Conservation (phyloP, 2,888 invertebrate genomes). For the Acanthosepion pharaonis region DNA sequence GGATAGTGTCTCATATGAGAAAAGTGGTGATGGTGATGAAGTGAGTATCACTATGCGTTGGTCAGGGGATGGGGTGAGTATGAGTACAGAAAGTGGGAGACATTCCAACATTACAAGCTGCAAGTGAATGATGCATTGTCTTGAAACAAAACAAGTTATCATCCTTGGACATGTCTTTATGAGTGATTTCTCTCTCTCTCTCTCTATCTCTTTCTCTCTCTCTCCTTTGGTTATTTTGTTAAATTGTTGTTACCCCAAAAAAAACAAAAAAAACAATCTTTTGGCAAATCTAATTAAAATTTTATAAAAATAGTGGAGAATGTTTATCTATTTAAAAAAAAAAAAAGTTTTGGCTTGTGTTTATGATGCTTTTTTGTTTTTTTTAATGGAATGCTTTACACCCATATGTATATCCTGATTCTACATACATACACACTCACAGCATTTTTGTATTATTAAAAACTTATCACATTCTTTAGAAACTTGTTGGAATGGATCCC, state of each 20-base stretch:
- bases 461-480: not conserved
- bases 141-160: not conserved
- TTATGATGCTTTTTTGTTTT: not conserved
- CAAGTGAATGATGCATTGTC: constrained; percentile 40
- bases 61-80: constrained; percentile 71
- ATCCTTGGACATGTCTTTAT: not conserved
- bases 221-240: not conserved
- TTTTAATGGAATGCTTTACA: constrained; percentile 23
- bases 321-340: not conserved
- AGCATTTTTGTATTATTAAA: not conserved
- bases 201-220: not conserved
- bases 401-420: not conserved
- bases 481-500: constrained; percentile 47
- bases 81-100: constrained; percentile 59
- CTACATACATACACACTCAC: not conserved
- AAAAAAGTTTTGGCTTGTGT: not conserved
- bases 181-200: not conserved
- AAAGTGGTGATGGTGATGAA: constrained; percentile 79
- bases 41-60: constrained; percentile 78
- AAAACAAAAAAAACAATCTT: not conserved
- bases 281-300: not conserved
- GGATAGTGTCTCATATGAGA: constrained; percentile 80
- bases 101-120: constrained; percentile 47
- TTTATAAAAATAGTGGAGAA: not conserved
- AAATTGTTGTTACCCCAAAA: no score